phyloP scores from a whole-genome alignment of 1,140 invertebrate species.

The Atta colombica region DNA sequence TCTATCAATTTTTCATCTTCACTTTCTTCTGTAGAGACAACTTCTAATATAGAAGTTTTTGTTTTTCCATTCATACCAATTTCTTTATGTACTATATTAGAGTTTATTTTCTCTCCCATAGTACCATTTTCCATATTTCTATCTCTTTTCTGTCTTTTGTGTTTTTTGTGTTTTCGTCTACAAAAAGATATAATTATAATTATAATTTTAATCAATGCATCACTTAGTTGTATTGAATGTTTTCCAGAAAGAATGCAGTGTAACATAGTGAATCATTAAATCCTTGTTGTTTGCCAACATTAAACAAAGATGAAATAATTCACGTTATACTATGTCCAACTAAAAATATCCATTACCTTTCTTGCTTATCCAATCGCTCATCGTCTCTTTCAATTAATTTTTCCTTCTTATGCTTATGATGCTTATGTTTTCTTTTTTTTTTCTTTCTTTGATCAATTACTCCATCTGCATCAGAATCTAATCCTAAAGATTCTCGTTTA shows the following conservation, averaged over 20 bases:
- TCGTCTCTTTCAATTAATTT: constrained; percentile 83
- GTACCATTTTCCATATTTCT: constrained; percentile 84
- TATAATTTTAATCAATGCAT: constrained; percentile 6
- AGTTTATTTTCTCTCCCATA: constrained; percentile 76
- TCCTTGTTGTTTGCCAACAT: no score
- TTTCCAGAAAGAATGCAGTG: no score
- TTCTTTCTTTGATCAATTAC: constrained; percentile 84
- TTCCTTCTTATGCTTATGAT: constrained; percentile 88
- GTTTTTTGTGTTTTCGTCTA: constrained; percentile 87
- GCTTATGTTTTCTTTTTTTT: constrained; percentile 88
- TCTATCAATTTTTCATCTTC: constrained; percentile 90
- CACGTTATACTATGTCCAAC: no score
- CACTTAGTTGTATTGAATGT: neutral
- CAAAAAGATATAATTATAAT: constrained; percentile 13
- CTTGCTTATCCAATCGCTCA: constrained; percentile 77
- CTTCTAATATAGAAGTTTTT: constrained; percentile 86
- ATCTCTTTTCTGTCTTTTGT: constrained; percentile 84
- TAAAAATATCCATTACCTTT: constrained; percentile 72
- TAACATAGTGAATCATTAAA: no score
- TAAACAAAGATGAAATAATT: no score
- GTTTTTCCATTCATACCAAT: constrained; percentile 82
- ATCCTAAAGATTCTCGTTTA: constrained; percentile 77
- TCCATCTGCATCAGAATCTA: constrained; percentile 80
- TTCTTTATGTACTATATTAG: constrained; percentile 74
- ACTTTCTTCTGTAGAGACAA: constrained; percentile 91